A percentile compares a stretch with the other conserved stretches of the same genome.
Evolutionary conservation across 2,797 vertebrate genomes (phyloP).

Genomic region (Falco columbarius): DNA sequence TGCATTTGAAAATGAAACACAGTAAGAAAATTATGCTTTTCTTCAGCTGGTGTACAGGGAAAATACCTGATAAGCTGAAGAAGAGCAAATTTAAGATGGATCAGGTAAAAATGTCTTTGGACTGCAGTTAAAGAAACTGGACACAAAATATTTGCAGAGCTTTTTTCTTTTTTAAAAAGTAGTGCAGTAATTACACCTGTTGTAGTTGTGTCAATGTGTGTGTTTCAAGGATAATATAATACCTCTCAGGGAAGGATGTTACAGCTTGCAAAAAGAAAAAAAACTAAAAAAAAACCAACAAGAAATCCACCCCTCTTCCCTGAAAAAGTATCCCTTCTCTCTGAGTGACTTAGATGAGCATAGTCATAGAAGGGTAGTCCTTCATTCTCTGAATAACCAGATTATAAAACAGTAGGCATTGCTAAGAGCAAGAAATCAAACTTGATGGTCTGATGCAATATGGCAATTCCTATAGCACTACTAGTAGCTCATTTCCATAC

Average conservation of each 20-base stretch:
- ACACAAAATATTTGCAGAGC: not conserved
- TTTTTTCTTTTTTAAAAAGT: not conserved
- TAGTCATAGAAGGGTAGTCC: not conserved
- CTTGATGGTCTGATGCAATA: not conserved
- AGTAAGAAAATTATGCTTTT: not conserved
- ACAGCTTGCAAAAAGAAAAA: not conserved
- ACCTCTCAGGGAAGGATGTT: not conserved
- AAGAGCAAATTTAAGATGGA: not conserved
- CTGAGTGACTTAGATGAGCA: not conserved
- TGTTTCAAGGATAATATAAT: not conserved
- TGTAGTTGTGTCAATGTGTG: not conserved
- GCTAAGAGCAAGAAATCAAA: conserved; percentile 14
- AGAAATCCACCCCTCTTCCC: not conserved
- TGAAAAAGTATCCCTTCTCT: not conserved
- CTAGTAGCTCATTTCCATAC: conserved; percentile 15
- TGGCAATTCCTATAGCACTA: not conserved
- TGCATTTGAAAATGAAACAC: not conserved
- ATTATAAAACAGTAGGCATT: not conserved
- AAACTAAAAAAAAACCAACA: not conserved
- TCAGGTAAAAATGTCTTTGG: not conserved
- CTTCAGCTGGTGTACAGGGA: not conserved
- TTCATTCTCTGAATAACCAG: not conserved
- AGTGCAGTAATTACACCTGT: not conserved
- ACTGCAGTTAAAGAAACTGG: not conserved
- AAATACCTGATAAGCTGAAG: not conserved